Conservation (phyloP, 2,113 vertebrate species). For the Delphinapterus leucas region DNA sequence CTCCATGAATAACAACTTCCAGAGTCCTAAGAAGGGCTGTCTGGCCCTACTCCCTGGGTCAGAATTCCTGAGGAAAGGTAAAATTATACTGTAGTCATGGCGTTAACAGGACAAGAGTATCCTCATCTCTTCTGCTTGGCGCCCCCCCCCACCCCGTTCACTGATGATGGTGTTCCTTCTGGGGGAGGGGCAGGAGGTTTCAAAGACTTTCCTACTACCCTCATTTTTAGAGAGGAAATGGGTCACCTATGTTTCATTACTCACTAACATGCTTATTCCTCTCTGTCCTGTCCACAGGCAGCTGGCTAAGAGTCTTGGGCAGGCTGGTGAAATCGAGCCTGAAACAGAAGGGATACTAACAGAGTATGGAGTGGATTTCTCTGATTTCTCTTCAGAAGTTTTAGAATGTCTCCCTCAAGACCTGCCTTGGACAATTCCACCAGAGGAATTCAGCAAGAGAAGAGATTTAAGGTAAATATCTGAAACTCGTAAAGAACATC, state of each 20-base stretch:
- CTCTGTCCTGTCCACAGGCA: conserved; percentile 80
- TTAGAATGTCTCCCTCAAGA: conserved; percentile 90
- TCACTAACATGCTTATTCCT: background rate
- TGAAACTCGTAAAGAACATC: background rate
- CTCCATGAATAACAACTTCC: background rate
- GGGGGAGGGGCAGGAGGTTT: background rate
- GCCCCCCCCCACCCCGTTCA: no score
- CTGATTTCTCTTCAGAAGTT: conserved; percentile 91
- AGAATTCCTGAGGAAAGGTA: background rate
- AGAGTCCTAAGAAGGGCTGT: background rate
- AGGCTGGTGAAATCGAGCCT: conserved; percentile 96
- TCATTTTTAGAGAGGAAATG: background rate
- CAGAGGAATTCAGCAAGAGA: conserved; percentile 87
- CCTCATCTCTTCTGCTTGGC: background rate
- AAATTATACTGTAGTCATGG: background rate
- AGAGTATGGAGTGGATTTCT: conserved; percentile 94
- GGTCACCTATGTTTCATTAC: background rate
- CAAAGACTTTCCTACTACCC: background rate
- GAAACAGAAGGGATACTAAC: conserved; percentile 96
- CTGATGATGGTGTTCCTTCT: background rate
- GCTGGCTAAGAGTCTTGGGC: conserved; percentile 92
- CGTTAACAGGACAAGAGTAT: background rate
- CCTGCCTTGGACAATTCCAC: conserved; percentile 91
- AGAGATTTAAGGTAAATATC: conserved; percentile 91
- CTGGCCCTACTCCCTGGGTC: background rate